Evolutionary conservation across 2,888 invertebrate genomes (phyloP), one percentile per base, ranked within the genome.

Genomic region (Andrena chrysosceles): DNA sequence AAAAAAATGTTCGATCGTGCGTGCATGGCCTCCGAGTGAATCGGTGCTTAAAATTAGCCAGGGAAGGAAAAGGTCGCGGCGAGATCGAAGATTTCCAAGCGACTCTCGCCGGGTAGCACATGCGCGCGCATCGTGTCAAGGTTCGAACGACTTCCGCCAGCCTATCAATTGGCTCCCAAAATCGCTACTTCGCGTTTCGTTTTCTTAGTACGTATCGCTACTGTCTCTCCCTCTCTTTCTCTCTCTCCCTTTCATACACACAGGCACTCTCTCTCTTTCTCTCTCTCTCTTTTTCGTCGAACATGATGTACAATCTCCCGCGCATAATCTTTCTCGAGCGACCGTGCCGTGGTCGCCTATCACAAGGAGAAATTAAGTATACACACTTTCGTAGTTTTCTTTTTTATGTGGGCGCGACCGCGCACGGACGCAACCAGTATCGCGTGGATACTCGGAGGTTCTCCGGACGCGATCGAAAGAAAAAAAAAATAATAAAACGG

Each of bases 321-420:
- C 82, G 82, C 78, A 77, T 75, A 67, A 82, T 60, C 54, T 78
- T 66, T 79, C 63, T 73, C 76, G 76, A 66, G 52, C 72, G 64
- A 72, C 83, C 71, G 68, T 74, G 84, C 56, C 62, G 33, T 67
- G 80, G 78, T 76, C 88, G 81, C 68, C 79, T 89, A 88, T 92
- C 92, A 93, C 92, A 93, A 91, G 88, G 87, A 89, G 88, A 91
- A 83, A 91, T 92, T 93, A 93, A 93, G 93, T 92, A 92, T 92
- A 91, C 90, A 86, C 86, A 83, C 80, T 84, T 81, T 76, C 69
- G 70, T 77, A 52, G 52, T 54, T 62, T 67, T 33, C 54, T 60
- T 68, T 60, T 49, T 62, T 10, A n/a, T 13, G 33, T 2, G 7
- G 10, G n/a, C 62, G n/a, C 73, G 42, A 13, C 59, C 26, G 6